A percentile compares a stretch with the other conserved stretches of the same genome.
These are phyloP conservation scores for Ptychoptera contaminata DNA, from an alignment of 2,888 invertebrate genomes.

Conservation along the genomic window DNA sequence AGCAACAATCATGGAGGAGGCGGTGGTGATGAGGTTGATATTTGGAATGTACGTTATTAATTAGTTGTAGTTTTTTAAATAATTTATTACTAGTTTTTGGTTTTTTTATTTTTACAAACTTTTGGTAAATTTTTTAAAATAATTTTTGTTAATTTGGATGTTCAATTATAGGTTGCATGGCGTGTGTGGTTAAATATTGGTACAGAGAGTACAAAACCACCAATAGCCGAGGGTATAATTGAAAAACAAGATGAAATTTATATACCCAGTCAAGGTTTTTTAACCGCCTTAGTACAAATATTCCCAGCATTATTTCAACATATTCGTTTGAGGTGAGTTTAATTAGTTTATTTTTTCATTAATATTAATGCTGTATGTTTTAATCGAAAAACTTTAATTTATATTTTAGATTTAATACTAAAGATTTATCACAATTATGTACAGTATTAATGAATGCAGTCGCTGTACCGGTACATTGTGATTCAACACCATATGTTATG, in stretches of 20 bases:
- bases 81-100: too few relatives aligned
- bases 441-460: constrained; percentile 59
- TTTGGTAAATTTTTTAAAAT: neutral
- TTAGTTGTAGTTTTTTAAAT: too few relatives aligned
- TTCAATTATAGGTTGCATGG: constrained; percentile 50
- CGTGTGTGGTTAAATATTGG: constrained; percentile 80
- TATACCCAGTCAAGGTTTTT: constrained; percentile 83
- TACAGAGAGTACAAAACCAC: constrained; percentile 52
- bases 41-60: constrained; percentile 45
- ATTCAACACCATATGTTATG: constrained; percentile 67
- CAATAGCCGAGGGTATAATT: constrained; percentile 22
- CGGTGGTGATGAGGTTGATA: constrained; percentile 35
- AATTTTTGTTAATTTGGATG: too few relatives aligned
- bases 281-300: constrained; percentile 87
- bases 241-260: constrained; percentile 44
- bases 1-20: constrained; percentile 15
- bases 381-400: neutral
- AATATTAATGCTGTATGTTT: neutral
- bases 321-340: constrained; percentile 51
- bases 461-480: constrained; percentile 64
- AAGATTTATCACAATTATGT: constrained; percentile 69
- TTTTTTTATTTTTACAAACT: neutral
- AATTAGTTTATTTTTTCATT: constrained; percentile 1
- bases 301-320: constrained; percentile 90
- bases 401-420: constrained; percentile 21